A percentile compares a stretch with the other conserved stretches of the same genome.
Conservation (phyloP, 2,113 vertebrate genomes). For the Hyperoodon ampullatus region DNA sequence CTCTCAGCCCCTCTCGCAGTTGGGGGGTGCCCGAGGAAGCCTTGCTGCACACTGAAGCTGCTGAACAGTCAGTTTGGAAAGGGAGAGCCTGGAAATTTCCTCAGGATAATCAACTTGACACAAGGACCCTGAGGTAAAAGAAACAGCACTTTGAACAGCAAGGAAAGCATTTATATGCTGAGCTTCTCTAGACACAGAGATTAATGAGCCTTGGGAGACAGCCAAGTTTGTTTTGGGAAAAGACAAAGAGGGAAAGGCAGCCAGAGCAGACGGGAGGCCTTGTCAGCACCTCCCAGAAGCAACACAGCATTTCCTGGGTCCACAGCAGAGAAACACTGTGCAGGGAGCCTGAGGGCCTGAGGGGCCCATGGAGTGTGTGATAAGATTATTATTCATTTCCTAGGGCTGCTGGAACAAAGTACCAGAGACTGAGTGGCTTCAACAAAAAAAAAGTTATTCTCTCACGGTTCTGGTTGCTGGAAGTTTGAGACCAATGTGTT, state of each 20-base stretch:
- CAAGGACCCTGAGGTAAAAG: not conserved
- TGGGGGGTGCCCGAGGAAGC: not conserved
- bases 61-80: not conserved
- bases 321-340: not conserved
- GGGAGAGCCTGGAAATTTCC: not conserved
- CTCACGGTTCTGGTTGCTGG: not conserved
- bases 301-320: not conserved
- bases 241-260: not conserved
- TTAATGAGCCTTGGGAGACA: not conserved
- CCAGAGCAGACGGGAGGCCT: not conserved
- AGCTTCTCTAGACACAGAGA: not conserved
- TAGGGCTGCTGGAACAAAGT: not conserved
- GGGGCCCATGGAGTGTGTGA: not conserved
- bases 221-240: not conserved
- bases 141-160: not conserved
- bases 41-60: not conserved
- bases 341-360: not conserved
- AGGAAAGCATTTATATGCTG: not conserved
- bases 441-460: not conserved
- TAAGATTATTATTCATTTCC: not conserved
- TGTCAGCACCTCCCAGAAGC: not conserved
- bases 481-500: not conserved
- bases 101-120: not conserved
- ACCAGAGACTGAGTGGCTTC: not conserved
- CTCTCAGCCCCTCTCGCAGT: not conserved